Evolutionary conservation across 1,140 invertebrate genomes (phyloP), one percentile per base, ranked within the genome.

Genomic region (Drosophila nebulosa): DNA sequence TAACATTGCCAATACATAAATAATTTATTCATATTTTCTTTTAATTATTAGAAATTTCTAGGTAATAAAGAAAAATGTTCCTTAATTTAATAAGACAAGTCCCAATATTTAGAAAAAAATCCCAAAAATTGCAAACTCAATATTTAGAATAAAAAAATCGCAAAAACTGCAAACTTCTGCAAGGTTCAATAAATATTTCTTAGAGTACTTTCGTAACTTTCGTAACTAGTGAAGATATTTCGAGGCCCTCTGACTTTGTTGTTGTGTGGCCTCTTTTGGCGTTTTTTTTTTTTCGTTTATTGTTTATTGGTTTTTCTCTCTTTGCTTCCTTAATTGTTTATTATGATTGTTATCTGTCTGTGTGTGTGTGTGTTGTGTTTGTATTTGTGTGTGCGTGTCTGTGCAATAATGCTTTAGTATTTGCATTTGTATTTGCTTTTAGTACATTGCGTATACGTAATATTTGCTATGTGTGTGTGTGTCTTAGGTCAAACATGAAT

Each of bases 381-480:
- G 76, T 78, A 69, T 73, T 78, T 66, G 39, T n/a, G 35, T 36
- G 35, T 39, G 36, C n/a, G 36, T 39, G 14, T 76, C 53, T 51
- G 79, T 80, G 73, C 77, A 74, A 74, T 79, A 72, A 79, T 84
- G 75, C 66, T 78, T 71, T 74, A 81, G 78, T 80, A 85, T 85
- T 86, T 78, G 81, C 78, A 86, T 85, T 73, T 76, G 76, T 78
- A 69, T 73, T 78, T 66, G 39, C 50, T 64, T 4, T 55, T 55
- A 30, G 52, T 55, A 78, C 67, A 69, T 52, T 57, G 81, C 81
- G 81, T 86, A 86, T 86, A 67, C 74, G 81, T 80, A 88, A 86
- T 78, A 66, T 74, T 64, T 60, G 24, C 26, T 55, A 1, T 55
- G 9, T 53, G 1, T 53, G 51, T 55, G 9, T 53, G 1, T 53